Evolutionary conservation across 2,113 vertebrate species (phyloP).

Genomic region (Lichenostomus cassidix): DNA sequence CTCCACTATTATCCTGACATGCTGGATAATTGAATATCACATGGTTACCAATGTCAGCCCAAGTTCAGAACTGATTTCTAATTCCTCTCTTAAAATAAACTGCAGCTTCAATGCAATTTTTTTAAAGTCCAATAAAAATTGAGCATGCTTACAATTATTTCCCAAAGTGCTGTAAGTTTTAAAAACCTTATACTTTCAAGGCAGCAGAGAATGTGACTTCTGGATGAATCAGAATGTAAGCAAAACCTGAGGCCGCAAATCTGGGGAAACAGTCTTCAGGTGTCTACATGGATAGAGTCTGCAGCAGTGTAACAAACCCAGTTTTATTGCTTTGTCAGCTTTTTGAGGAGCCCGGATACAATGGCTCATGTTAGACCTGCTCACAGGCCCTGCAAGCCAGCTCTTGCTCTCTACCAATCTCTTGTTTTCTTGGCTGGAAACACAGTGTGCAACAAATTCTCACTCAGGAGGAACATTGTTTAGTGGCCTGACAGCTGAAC

Average conservation of each 20-base stretch:
- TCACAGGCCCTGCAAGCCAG: neutral
- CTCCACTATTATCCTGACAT: neutral
- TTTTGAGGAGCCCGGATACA: neutral
- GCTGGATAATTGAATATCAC: neutral
- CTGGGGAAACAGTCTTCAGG: neutral
- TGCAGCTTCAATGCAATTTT: neutral
- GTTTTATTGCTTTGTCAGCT: neutral
- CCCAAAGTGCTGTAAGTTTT: neutral
- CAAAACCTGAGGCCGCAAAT: neutral
- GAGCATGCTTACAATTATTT: neutral
- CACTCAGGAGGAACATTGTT: neutral
- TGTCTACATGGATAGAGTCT: neutral
- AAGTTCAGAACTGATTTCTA: neutral
- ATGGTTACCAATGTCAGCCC: neutral
- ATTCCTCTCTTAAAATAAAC: neutral
- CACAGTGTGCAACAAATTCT: fast-evolving
- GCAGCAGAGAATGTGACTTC: neutral
- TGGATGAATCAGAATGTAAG: neutral
- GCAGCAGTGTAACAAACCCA: neutral
- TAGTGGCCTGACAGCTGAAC: neutral
- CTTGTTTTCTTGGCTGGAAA: neutral
- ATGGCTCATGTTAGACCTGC: neutral
- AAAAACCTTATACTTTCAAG: neutral
- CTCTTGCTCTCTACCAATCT: neutral
- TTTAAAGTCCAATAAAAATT: neutral